These are phyloP conservation scores for Eilema caniola DNA, from an alignment of 2,888 invertebrate species.

Conservation along the genomic window DNA sequence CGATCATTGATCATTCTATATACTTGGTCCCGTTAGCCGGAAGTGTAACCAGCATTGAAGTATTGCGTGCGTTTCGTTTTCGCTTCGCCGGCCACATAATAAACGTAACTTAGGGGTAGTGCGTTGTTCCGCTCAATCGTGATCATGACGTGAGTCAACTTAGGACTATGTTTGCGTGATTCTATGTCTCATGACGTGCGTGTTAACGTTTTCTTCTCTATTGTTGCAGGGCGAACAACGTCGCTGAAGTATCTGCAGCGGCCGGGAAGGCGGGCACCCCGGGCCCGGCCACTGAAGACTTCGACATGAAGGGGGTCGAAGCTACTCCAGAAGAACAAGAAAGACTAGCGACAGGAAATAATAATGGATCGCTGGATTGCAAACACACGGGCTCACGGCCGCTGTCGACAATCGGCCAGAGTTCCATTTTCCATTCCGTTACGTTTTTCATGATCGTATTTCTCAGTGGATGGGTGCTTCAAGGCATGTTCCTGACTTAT, in stretches of 20 bases:
- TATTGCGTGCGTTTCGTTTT: conserved; percentile 72
- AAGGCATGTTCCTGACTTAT: conserved; percentile 97
- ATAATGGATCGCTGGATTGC: conserved; percentile 92
- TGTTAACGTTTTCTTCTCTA: conserved; percentile 55
- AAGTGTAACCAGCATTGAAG: conserved; percentile 60
- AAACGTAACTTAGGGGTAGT: conserved; percentile 58
- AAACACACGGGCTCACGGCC: conserved; percentile 87
- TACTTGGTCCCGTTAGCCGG: conserved; percentile 69
- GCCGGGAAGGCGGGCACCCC: conserved; percentile 76
- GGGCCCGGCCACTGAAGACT: conserved; percentile 75
- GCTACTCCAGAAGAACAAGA: conserved; percentile 84
- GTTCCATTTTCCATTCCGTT: conserved; percentile 92
- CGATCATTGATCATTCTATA: conserved; percentile 58
- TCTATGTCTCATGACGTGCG: conserved; percentile 10
- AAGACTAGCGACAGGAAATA: conserved; percentile 83
- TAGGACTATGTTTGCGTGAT: conserved; percentile 21
- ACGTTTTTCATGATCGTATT: conserved; percentile 96
- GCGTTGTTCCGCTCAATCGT: conserved; percentile 44
- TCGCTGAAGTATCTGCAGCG: conserved; percentile 69
- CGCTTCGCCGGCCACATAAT: conserved; percentile 55
- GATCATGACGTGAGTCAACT: conserved; percentile 78
- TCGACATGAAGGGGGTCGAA: conserved; percentile 83
- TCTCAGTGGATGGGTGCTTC: conserved; percentile 94
- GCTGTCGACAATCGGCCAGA: conserved; percentile 84
- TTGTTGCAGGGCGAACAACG: conserved; percentile 78